phyloP scores from a whole-genome alignment of 2,797 vertebrate species.

The Phoxinus dragarum region DNA sequence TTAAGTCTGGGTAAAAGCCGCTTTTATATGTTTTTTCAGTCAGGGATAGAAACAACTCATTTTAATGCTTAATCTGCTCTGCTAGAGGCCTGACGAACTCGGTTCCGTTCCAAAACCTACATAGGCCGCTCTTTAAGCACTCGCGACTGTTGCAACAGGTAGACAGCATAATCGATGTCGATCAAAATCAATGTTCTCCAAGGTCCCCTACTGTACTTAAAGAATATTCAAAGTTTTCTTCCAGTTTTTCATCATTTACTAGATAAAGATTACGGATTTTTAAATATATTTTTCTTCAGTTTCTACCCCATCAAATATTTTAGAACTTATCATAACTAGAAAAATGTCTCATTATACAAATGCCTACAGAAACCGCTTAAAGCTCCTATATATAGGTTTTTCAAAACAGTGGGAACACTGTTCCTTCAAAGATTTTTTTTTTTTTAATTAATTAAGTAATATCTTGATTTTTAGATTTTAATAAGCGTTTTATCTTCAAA shows the following conservation, averaged over 20 bases:
- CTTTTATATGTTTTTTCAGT: conserved; percentile 38
- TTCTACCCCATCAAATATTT: not conserved
- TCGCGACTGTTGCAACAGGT: not conserved
- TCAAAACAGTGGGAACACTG: not conserved
- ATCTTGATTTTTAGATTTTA: not conserved
- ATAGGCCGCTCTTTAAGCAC: not conserved
- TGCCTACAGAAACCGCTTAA: not conserved
- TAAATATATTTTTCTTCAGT: not conserved
- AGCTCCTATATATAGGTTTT: not conserved
- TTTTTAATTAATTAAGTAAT: not conserved
- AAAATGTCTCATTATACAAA: not conserved
- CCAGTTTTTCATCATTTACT: not conserved
- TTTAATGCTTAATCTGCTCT: conserved; percentile 47
- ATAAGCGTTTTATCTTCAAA: not conserved
- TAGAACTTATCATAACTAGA: not conserved
- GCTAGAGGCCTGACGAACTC: not conserved
- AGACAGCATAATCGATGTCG: not conserved
- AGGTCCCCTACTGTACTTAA: not conserved
- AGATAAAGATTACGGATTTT: too few relatives aligned
- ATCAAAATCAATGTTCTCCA: not conserved
- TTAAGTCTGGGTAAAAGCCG: conserved; percentile 31
- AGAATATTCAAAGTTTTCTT: not conserved
- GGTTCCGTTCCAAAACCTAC: not conserved
- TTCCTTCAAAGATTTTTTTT: not conserved
- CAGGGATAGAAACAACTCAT: conserved; percentile 34